These are phyloP conservation scores for Vireo altiloquus DNA, from an alignment of 2,113 vertebrate species.

Conservation along the genomic window DNA sequence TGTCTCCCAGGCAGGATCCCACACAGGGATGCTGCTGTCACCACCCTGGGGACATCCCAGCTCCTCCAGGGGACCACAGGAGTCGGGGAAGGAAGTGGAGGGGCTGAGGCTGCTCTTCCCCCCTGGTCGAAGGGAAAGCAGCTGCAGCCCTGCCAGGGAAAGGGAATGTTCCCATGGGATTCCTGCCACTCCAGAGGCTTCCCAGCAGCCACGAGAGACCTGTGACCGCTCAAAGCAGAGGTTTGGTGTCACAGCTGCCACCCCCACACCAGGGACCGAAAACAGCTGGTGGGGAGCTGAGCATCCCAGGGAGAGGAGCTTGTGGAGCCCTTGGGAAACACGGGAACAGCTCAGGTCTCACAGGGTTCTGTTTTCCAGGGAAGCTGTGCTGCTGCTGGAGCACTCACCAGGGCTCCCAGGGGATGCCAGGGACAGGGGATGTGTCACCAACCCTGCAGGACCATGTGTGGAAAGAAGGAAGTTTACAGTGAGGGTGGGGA, in stretches of 20 bases:
- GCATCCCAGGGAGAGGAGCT: not conserved
- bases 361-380: not conserved
- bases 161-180: not conserved
- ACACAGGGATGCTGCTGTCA: not conserved
- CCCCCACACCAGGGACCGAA: not conserved
- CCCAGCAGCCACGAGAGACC: not conserved
- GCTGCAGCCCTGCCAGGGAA: not conserved
- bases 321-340: not conserved
- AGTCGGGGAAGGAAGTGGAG: rapidly evolving
- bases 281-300: not conserved
- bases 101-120: rapidly evolving
- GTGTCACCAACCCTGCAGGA: not conserved
- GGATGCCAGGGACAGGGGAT: not conserved
- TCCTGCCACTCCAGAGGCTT: not conserved
- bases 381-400: not conserved
- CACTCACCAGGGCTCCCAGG: not conserved
- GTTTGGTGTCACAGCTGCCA: not conserved
- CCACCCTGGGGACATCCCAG: not conserved
- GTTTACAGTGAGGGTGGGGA: rapidly evolving
- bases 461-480: not conserved
- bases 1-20: not conserved
- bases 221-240: rapidly evolving
- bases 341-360: not conserved
- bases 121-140: not conserved
- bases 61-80: not conserved